Base-by-base conservation (phyloP, 1,140 invertebrate genomes). In the Oreohelix idahoensis region DNA sequence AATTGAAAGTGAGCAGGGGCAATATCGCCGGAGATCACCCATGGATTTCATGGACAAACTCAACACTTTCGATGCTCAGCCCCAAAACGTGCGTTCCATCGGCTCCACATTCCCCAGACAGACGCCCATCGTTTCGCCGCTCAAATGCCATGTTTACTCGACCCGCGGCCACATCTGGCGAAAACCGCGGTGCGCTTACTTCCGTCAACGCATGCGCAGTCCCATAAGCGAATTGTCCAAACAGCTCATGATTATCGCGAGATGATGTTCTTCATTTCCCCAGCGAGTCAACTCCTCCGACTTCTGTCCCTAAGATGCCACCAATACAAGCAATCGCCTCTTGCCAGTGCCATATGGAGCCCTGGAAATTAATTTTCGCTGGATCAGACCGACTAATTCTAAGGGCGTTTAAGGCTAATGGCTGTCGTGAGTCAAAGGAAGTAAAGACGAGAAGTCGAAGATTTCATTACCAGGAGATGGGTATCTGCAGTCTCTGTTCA, bases 121-220 rank as follows among this genome's bases (percentile, higher is more conserved):
- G 39, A n/a, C 45, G 74, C 74, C 74, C 42, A 76, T 35, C 45
- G 45, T 17, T 49, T n/a, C 26, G 39, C 74, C 74, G 74, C 45
- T 76, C 74, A 76, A 76, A 76, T 76, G 74, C 74, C 74, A 76
- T 76, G 74, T 76, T 76, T 76, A 76, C 74, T 20, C 74, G 20
- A n/a, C 74, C 45, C 29, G 15, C 74, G 36, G 26, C 38, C 74
- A 17, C 74, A 76, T 76, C 74, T 76, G 74, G 42, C 74, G 45
- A 49, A 76, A 76, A 76, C 74, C 74, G 45, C 74, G 74, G 74
- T n/a, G 74, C 38, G 74, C 42, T 76, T 51, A 76, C 74, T 76
- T 76, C 74, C 74, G 74, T 76, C 74, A 51, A 76, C 74, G 39
- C 74, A 51, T 76, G 74, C 74, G 39, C 74, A 49, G 74, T 76